phyloP scores from a whole-genome alignment of 2,113 vertebrate genomes.

The Mirza zaza region DNA sequence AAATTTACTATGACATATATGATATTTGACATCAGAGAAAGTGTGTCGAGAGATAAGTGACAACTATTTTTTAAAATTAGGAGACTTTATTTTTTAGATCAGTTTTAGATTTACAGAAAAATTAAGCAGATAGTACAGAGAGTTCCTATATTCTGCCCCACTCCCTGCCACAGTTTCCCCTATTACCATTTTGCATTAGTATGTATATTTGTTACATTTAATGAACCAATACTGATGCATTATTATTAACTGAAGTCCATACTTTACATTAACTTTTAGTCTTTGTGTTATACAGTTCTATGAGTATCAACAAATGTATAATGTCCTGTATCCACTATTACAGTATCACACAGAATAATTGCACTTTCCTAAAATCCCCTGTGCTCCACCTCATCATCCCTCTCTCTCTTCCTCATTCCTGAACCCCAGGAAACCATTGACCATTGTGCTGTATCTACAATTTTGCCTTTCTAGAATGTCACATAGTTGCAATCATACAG shows the following conservation, averaged over 20 bases:
- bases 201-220: neutral
- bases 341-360: neutral
- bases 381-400: neutral
- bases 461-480: neutral
- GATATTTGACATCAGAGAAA: neutral
- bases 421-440: neutral
- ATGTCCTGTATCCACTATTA: neutral
- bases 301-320: neutral
- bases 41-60: neutral
- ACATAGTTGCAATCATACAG: neutral
- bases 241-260: neutral
- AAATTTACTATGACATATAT: neutral
- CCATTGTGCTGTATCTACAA: neutral
- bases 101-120: neutral
- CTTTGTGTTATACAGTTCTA: neutral
- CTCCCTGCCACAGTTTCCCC: neutral
- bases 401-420: neutral
- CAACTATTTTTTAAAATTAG: neutral
- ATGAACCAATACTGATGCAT: neutral
- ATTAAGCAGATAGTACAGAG: neutral
- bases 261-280: neutral
- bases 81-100: neutral
- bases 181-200: neutral
- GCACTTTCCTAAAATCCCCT: neutral
- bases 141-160: neutral